Conservation (phyloP, 2,113 vertebrate genomes). For the Rana temporaria region DNA sequence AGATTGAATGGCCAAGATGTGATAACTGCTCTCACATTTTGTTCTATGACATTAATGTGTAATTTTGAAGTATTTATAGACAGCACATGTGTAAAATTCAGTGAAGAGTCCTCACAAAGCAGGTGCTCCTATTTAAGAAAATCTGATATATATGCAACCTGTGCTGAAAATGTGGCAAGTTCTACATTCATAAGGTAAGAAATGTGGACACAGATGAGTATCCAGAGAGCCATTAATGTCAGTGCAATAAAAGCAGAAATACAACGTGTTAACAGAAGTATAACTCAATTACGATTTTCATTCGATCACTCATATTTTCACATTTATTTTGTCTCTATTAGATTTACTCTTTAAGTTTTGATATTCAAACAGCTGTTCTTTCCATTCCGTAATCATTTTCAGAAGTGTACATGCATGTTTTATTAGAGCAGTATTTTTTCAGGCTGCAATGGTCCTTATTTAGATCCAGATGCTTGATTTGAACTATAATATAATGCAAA, state of each 20-base stretch:
- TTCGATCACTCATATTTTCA: slow-evolving; percentile 36
- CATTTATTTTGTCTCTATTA: not conserved
- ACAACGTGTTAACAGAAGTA: slow-evolving; percentile 47
- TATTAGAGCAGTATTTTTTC: not conserved
- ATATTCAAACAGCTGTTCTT: slow-evolving; percentile 26
- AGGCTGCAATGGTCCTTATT: not conserved
- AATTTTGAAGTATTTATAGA: no score
- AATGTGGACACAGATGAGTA: slow-evolving; percentile 25
- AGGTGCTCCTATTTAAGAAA: slow-evolving; percentile 19
- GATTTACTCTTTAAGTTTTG: slow-evolving; percentile 37
- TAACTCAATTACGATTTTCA: slow-evolving; percentile 52
- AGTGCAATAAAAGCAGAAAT: slow-evolving; percentile 46
- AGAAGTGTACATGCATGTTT: slow-evolving; percentile 14
- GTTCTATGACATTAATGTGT: not conserved
- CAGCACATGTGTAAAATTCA: not conserved
- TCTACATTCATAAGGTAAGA: slow-evolving; percentile 29
- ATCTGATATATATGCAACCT: slow-evolving; percentile 22
- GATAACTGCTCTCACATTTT: not conserved
- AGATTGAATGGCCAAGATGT: not conserved
- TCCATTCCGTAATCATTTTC: slow-evolving; percentile 10
- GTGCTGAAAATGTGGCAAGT: not conserved
- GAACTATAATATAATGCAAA: not conserved
- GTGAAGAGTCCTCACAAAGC: slow-evolving; percentile 15
- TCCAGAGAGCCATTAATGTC: slow-evolving; percentile 48
- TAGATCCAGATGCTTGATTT: not conserved